Conservation (phyloP, 2,888 invertebrate genomes). For the Mythimna impura region DNA sequence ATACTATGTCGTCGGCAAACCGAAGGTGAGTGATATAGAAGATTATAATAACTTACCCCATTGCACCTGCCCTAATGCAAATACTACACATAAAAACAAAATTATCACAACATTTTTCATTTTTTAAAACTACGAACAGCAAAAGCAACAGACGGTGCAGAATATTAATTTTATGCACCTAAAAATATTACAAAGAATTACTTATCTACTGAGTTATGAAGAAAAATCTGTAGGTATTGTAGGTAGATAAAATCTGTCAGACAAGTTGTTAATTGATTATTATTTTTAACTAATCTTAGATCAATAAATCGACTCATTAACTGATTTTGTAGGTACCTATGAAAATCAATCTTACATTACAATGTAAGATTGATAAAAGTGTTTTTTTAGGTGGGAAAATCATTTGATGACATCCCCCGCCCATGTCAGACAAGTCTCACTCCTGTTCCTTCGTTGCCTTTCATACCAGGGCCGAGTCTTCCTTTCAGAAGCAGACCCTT, state of each 20-base stretch:
- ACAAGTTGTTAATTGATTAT: slow-evolving; percentile 1
- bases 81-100: slow-evolving; percentile 21
- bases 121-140: background rate
- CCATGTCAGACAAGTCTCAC: too few species aligned
- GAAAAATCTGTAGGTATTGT: background rate
- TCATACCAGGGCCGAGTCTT: too few species aligned
- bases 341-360: slow-evolving; percentile 20
- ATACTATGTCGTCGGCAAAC: too few species aligned
- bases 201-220: background rate
- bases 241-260: slow-evolving; percentile 16
- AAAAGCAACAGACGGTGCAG: background rate
- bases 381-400: too few species aligned
- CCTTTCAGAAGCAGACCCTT: too few species aligned
- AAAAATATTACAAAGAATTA: background rate
- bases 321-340: background rate
- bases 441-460: too few species aligned
- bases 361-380: too few species aligned
- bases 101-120: slow-evolving; percentile 30
- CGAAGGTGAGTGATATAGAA: too few species aligned
- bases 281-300: slow-evolving; percentile 14
- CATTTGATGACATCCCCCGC: too few species aligned
- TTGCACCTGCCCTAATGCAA: slow-evolving; percentile 15
- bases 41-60: slow-evolving; percentile 41
- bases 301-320: background rate
- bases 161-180: background rate